These are phyloP conservation scores for Timema cristinae DNA, from an alignment of 2,888 invertebrate species.

Conservation along the genomic window DNA sequence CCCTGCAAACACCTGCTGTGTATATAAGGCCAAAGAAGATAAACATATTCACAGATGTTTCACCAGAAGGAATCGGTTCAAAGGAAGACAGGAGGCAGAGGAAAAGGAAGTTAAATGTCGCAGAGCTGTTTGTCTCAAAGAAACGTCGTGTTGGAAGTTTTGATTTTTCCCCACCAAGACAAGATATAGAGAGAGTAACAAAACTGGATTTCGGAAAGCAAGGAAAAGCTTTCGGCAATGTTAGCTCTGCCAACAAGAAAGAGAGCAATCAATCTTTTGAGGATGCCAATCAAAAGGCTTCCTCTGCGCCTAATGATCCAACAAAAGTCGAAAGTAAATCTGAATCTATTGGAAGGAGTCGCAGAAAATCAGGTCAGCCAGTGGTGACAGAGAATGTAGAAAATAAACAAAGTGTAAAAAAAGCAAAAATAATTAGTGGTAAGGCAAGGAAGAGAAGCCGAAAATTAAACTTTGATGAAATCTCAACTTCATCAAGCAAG, in stretches of 20 bases:
- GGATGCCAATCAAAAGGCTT: neutral
- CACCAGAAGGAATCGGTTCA: neutral
- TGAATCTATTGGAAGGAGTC: too few species aligned
- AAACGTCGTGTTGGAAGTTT: neutral
- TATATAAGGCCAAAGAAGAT: neutral
- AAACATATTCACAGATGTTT: conserved; percentile 5
- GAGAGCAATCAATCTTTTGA: neutral
- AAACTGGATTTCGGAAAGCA: neutral
- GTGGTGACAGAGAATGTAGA: too few species aligned
- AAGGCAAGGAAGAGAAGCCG: too few species aligned
- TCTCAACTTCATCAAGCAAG: too few species aligned
- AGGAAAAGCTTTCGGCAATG: too few species aligned
- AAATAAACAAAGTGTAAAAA: too few species aligned
- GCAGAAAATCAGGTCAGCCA: too few species aligned
- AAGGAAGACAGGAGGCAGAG: conserved; percentile 67
- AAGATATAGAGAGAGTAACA: neutral
- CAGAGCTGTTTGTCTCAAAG: conserved; percentile 60
- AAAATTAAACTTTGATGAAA: too few species aligned
- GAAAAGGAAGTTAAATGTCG: conserved; percentile 65
- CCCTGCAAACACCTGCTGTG: neutral
- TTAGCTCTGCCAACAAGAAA: too few species aligned
- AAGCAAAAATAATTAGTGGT: too few species aligned
- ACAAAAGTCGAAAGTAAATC: too few species aligned
- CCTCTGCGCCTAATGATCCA: too few species aligned
- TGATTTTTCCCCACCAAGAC: neutral